phyloP scores from a whole-genome alignment of 2,113 vertebrate genomes.

The Lepidothrix coronata region DNA sequence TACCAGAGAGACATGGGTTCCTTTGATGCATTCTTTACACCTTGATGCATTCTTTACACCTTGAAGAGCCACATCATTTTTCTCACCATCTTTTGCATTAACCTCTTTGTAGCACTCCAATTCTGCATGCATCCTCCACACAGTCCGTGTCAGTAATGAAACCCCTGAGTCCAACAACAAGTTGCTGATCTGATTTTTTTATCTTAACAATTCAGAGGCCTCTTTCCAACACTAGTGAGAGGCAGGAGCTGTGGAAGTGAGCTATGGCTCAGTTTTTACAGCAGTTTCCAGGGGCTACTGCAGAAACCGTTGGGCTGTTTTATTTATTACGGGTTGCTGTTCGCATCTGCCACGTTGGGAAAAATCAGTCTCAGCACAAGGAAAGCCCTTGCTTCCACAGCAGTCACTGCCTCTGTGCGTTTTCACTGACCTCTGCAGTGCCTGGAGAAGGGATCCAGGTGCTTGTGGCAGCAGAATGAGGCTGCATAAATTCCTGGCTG shows the following conservation, averaged over 20 bases:
- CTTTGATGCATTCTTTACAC: background rate
- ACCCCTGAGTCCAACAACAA: background rate
- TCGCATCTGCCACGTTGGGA: accelerated
- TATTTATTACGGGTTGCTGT: background rate
- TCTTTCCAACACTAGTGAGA: background rate
- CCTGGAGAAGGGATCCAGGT: background rate
- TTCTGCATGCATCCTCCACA: background rate
- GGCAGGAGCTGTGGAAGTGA: background rate
- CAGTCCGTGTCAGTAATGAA: background rate
- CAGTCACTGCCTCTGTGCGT: background rate
- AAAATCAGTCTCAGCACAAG: background rate
- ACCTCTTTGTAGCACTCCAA: background rate
- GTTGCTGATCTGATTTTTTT: background rate
- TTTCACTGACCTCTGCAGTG: background rate
- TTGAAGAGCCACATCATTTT: background rate
- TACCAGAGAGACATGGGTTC: background rate
- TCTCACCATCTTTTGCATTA: background rate
- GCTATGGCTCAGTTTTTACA: background rate
- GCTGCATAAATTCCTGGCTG: background rate
- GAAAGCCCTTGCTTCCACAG: background rate
- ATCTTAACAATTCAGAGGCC: background rate
- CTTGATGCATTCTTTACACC: background rate
- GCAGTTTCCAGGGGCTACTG: background rate
- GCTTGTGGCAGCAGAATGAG: accelerated
- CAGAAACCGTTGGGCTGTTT: background rate